These are phyloP conservation scores for Solenopsis fugax DNA, from an alignment of 1,140 invertebrate genomes.

Conservation along the genomic window DNA sequence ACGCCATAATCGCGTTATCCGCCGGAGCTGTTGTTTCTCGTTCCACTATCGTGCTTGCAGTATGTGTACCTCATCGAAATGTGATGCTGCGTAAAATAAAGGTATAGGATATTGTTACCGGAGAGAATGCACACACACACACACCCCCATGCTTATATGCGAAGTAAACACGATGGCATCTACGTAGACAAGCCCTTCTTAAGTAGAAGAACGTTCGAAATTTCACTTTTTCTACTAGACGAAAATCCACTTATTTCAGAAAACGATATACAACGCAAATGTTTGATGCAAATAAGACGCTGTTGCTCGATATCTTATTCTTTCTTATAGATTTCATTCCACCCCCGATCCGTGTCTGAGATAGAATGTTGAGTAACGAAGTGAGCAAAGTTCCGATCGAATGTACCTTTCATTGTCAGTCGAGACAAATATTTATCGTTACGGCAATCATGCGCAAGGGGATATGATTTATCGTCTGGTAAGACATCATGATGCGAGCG, in stretches of 20 bases:
- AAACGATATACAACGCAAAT: constrained; percentile 33
- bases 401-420: constrained; percentile 40
- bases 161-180: constrained; percentile 39
- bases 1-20: constrained; percentile 58
- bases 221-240: constrained; percentile 27
- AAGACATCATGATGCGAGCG: constrained; percentile 49
- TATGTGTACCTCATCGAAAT: constrained; percentile 60
- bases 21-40: constrained; percentile 55
- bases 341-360: background rate
- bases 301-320: background rate
- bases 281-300: background rate
- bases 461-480: constrained; percentile 70
- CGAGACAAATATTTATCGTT: constrained; percentile 66
- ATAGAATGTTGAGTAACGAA: constrained; percentile 27
- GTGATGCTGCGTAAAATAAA: constrained; percentile 62
- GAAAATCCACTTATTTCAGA: constrained; percentile 19
- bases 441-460: constrained; percentile 59
- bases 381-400: constrained; percentile 34
- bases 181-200: constrained; percentile 42
- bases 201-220: constrained; percentile 36
- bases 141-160: constrained; percentile 24
- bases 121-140: constrained; percentile 34
- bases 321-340: constrained; percentile 3
- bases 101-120: constrained; percentile 52
- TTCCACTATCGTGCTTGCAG: constrained; percentile 24